Conservation (phyloP, 2,113 vertebrate species). For the Pomatostomus ruficeps region DNA sequence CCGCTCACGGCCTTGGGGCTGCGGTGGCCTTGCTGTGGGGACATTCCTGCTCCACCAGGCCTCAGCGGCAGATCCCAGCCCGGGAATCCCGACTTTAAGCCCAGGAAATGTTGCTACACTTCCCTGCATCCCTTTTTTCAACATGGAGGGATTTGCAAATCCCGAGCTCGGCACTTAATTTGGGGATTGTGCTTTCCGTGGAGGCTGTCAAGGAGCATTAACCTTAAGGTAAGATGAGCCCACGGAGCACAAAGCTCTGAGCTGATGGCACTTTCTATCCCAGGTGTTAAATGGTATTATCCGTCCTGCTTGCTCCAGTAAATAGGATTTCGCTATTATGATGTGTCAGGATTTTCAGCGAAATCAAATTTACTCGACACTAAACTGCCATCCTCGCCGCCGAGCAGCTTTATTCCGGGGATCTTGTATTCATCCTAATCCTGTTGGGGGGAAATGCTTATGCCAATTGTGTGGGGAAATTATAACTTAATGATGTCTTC, state of each 20-base stretch:
- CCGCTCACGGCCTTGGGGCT: not conserved
- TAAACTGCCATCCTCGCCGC: conserved; percentile 73
- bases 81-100: not conserved
- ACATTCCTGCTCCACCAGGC: not conserved
- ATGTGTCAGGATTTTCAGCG: conserved; percentile 80
- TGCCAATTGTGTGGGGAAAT: conserved; percentile 76
- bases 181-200: conserved; percentile 66
- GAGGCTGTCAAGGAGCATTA: conserved; percentile 77
- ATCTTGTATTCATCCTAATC: conserved; percentile 75
- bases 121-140: not conserved
- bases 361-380: conserved; percentile 80
- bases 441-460: conserved; percentile 76
- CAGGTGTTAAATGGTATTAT: conserved; percentile 83
- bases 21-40: not conserved
- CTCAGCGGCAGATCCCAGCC: not conserved
- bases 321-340: conserved; percentile 84
- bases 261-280: conserved; percentile 64
- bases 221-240: conserved; percentile 76
- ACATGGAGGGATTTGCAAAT: conserved; percentile 66
- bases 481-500: conserved; percentile 80
- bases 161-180: conserved; percentile 66
- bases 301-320: conserved; percentile 75
- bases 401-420: conserved; percentile 78
- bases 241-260: conserved; percentile 66
- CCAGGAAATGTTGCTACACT: conserved; percentile 29